Evolutionary conservation across 2,797 vertebrate species (phyloP), one percentile per base, ranked within the genome.

Genomic region (Myotis planiceps): DNA sequence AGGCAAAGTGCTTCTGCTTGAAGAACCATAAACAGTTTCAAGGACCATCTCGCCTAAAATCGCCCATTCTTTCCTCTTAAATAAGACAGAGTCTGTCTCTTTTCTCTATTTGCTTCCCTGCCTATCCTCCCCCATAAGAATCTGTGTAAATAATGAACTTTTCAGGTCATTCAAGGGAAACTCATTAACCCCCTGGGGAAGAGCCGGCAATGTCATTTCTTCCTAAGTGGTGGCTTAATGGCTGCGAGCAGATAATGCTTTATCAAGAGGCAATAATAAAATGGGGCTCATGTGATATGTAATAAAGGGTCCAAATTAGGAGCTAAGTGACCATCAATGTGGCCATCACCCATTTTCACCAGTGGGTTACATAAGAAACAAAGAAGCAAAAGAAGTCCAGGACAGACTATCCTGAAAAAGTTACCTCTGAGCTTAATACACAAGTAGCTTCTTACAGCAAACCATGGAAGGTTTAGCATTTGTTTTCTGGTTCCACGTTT

Each of bases 111-210:
- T 68, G 14, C 27, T 71, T 78, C 45, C 39, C 32, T 71, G 25
- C 14, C 51, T 39, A 21, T 19, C 10, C 1, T 8, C 2, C 4
- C 9, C 27, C 15, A 19, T 39, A 94, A 45, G 29, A 92, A 89
- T 88, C 69, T 91, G 63, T 94, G 86, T 68, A 84, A 90, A 84
- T 79, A 74, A n/a, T 78, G 32, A 94, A 83, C 32, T 69, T 96
- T 80, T 78, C 42, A 86, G 85, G 69, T 86, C 85, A 76, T 51
- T 94, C 80, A 76, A 81, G 71, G 71, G 63, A 60, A 95, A 45
- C 47, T 92, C 60, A 92, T 97, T 94, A 96, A 42, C 65, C 78
- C 27, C 65, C n/a, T 68, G 72, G 74, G 42, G 89, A 94, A 95
- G 47, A 96, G 27, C 27, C 71, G 80, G 79, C 58, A 75, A 76